Percentiles rank a stretch among this genome's conserved stretches.
Evolutionary conservation across 2,797 vertebrate genomes (phyloP).

Genomic region (Sebastes variabilis): DNA sequence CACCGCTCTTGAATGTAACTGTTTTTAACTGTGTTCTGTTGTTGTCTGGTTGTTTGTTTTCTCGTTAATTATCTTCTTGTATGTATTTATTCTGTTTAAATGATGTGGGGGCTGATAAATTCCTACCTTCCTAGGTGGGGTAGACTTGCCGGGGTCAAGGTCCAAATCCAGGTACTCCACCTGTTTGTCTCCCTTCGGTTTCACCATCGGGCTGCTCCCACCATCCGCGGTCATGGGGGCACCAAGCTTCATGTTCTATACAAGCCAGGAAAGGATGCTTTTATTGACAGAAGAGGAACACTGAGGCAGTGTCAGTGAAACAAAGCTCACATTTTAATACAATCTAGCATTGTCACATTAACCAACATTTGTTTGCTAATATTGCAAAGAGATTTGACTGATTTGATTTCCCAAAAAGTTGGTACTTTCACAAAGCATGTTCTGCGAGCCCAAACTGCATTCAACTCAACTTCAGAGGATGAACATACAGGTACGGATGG

Average conservation of each 20-base stretch:
- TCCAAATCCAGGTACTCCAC: constrained; percentile 98
- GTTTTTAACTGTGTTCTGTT: too few relatives aligned
- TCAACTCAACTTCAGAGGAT: background rate
- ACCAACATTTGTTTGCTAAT: constrained; percentile 3
- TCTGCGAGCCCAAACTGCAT: background rate
- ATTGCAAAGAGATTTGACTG: background rate
- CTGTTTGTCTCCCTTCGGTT: constrained; percentile 97
- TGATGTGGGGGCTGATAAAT: background rate
- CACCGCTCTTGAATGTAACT: too few relatives aligned
- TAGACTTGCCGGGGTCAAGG: constrained; percentile 94
- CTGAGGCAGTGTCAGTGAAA: background rate
- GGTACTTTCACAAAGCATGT: constrained; percentile 13
- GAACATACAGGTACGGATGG: too few relatives aligned
- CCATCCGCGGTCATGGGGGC: constrained; percentile 87
- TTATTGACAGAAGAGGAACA: constrained; percentile 1
- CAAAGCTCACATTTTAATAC: background rate
- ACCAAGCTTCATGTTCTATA: constrained; percentile 80
- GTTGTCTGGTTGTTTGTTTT: too few relatives aligned
- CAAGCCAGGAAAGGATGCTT: constrained; percentile 16
- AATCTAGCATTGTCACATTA: constrained; percentile 62
- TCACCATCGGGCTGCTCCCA: constrained; percentile 93
- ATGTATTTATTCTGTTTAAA: too few relatives aligned
- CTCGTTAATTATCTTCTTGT: too few relatives aligned
- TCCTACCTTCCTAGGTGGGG: constrained; percentile 95
- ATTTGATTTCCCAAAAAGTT: background rate